Evolutionary conservation across 2,888 invertebrate species (phyloP).

Genomic region (Microchrysa polita): DNA sequence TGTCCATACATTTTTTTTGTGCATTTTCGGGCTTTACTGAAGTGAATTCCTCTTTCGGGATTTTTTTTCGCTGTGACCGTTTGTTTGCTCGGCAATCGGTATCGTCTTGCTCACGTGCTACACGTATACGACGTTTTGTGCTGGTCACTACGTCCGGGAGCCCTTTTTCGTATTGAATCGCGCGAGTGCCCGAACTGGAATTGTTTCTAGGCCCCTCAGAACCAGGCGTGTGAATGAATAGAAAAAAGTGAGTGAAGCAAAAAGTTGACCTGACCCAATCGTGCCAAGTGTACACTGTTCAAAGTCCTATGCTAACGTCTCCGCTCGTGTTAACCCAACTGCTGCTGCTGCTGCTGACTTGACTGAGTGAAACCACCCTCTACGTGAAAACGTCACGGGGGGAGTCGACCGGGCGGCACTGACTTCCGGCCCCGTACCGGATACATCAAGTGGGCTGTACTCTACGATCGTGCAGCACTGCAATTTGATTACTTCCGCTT

Average conservation of each 20-base stretch:
- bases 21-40: conserved; percentile 19
- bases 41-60: conserved; percentile 30
- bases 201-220: background rate
- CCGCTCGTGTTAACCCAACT: background rate
- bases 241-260: background rate
- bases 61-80: conserved; percentile 3
- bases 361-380: background rate
- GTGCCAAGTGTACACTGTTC: background rate
- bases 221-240: background rate
- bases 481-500: conserved; percentile 8
- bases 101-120: conserved; percentile 27
- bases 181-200: conserved; percentile 19
- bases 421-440: background rate
- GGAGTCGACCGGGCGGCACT: background rate
- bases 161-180: background rate
- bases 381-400: background rate
- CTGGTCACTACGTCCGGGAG: conserved; percentile 13
- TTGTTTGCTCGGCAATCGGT: conserved; percentile 20
- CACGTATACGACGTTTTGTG: conserved; percentile 14
- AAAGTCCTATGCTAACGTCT: conserved; percentile 4
- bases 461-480: background rate
- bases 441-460: background rate
- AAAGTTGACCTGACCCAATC: conserved; percentile 5
- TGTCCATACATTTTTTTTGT: conserved; percentile 32
- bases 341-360: no score